A percentile compares a stretch with the other conserved stretches of the same genome.
phyloP scores from a whole-genome alignment of 2,797 vertebrate genomes.

The Paramormyrops hopkinsi region DNA sequence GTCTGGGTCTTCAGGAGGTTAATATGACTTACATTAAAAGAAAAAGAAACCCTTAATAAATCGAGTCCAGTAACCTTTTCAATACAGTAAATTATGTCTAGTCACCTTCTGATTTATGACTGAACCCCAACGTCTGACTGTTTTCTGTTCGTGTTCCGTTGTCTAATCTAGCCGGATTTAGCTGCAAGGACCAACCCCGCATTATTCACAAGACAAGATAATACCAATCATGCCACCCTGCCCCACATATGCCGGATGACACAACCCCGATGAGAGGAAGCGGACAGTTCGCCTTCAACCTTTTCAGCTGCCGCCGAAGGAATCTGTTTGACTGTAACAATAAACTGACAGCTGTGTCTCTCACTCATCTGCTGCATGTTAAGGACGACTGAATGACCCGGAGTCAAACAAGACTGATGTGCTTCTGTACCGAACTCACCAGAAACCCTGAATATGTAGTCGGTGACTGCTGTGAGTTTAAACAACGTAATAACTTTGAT shows the following conservation, averaged over 20 bases:
- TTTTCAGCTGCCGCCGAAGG: not conserved
- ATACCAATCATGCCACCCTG: not conserved
- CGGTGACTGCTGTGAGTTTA: not conserved
- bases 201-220: slow-evolving; percentile 22
- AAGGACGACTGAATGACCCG: slow-evolving; percentile 14
- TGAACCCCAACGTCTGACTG: not conserved
- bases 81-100: not conserved
- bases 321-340: not conserved
- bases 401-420: slow-evolving; percentile 18
- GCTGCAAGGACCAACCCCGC: not conserved
- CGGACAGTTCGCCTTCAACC: not conserved
- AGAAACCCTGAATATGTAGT: not conserved
- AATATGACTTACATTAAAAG: not conserved
- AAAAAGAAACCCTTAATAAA: not conserved
- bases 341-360: not conserved
- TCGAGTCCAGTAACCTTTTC: not conserved
- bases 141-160: not conserved
- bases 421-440: not conserved
- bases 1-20: not conserved
- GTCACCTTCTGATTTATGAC: not conserved
- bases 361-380: not conserved
- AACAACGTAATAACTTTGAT: not conserved
- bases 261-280: slow-evolving; percentile 8
- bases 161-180: not conserved
- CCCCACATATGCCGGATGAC: slow-evolving; percentile 23